These are phyloP conservation scores for Cetoscarus ocellatus DNA, from an alignment of 2,797 vertebrate genomes.

Conservation along the genomic window DNA sequence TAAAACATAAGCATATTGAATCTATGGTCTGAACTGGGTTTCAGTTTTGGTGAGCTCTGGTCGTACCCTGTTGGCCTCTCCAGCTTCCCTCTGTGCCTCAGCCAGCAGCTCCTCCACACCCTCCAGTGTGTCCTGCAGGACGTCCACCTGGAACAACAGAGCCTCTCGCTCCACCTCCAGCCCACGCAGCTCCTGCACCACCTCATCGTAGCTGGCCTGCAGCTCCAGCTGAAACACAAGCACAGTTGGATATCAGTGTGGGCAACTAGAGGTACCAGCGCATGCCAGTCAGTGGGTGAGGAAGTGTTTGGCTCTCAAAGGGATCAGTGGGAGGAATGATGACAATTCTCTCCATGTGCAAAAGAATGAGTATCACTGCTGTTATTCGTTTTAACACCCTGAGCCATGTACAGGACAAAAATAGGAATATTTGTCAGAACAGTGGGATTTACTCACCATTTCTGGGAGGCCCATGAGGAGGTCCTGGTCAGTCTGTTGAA, in stretches of 20 bases:
- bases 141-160: conserved; percentile 86
- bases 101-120: conserved; percentile 85
- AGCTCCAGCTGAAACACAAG: conserved; percentile 77
- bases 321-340: conserved; percentile 47
- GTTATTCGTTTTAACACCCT: neutral
- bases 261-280: conserved; percentile 38
- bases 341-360: conserved; percentile 39
- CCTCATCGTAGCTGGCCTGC: conserved; percentile 82
- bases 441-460: conserved; percentile 70
- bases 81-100: conserved; percentile 82
- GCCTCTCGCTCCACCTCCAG: conserved; percentile 83
- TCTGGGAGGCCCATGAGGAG: conserved; percentile 77
- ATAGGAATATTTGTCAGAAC: conserved; percentile 1
- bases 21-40: too few species aligned
- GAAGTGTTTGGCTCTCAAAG: conserved; percentile 40
- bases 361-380: conserved; percentile 10
- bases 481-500: conserved; percentile 76
- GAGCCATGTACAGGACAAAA: neutral
- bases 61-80: conserved; percentile 72
- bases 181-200: conserved; percentile 81
- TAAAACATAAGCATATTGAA: neutral
- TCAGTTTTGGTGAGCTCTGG: neutral
- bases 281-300: conserved; percentile 52
- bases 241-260: conserved; percentile 54
- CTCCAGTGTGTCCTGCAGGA: conserved; percentile 85